These are phyloP conservation scores for Operophtera brumata DNA, from an alignment of 2,888 invertebrate species.

Conservation along the genomic window DNA sequence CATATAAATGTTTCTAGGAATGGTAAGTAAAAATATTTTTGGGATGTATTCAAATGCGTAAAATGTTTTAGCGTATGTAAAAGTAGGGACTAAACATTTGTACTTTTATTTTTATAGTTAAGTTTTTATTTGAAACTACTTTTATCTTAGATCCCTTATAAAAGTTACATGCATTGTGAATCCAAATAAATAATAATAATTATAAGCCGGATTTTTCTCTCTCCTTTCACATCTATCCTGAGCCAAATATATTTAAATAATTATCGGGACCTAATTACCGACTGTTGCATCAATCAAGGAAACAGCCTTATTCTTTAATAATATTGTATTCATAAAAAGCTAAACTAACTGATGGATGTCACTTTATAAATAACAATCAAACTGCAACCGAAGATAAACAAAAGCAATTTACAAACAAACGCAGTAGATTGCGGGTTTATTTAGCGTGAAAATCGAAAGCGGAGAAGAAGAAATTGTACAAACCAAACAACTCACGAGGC, in stretches of 20 bases:
- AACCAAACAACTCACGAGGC: slow-evolving; percentile 63
- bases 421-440: slow-evolving; percentile 66
- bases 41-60: neutral
- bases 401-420: slow-evolving; percentile 69
- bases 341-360: slow-evolving; percentile 42
- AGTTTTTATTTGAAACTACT: no score
- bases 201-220: no score
- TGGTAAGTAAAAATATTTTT: slow-evolving; percentile 3
- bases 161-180: no score
- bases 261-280: neutral
- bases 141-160: no score
- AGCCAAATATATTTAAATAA: no score
- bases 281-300: slow-evolving; percentile 1
- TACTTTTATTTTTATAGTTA: neutral
- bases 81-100: neutral
- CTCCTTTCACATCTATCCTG: no score
- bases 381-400: slow-evolving; percentile 61
- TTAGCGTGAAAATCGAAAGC: slow-evolving; percentile 67
- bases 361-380: slow-evolving; percentile 64
- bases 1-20: slow-evolving; percentile 31
- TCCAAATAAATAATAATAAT: no score
- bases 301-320: slow-evolving; percentile 16
- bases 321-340: slow-evolving; percentile 25
- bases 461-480: slow-evolving; percentile 57
- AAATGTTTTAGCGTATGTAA: neutral